Evolutionary conservation across 2,113 vertebrate genomes (phyloP).

Genomic region (Platanista minor): DNA sequence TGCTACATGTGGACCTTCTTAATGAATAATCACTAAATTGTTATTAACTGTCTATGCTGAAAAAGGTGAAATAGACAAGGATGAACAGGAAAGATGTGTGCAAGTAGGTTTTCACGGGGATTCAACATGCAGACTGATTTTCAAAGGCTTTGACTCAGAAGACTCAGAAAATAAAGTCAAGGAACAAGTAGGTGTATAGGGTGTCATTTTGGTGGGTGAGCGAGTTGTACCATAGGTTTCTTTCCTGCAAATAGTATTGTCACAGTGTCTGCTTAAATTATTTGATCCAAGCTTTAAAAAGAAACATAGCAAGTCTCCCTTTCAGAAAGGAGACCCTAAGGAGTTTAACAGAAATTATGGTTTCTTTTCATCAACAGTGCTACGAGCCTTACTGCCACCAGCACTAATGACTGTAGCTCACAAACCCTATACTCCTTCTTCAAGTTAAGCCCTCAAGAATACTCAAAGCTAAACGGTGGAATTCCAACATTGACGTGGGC

Average conservation of each 20-base stretch:
- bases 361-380: conserved; percentile 60
- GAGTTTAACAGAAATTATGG: conserved; percentile 27
- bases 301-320: conserved; percentile 27
- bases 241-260: conserved; percentile 35
- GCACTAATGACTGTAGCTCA: conserved; percentile 23
- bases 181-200: conserved; percentile 61
- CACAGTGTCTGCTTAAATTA: conserved; percentile 41
- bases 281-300: conserved; percentile 68
- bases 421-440: conserved; percentile 7
- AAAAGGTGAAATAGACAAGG: background rate
- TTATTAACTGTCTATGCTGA: background rate
- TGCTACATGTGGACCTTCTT: background rate
- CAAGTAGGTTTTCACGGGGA: background rate
- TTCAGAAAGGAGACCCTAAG: conserved; percentile 56
- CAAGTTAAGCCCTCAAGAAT: conserved; percentile 26
- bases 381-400: conserved; percentile 34
- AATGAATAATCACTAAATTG: background rate
- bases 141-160: conserved; percentile 54
- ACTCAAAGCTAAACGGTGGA: conserved; percentile 24
- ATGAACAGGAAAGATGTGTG: background rate
- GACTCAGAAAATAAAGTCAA: conserved; percentile 42
- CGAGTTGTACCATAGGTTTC: conserved; percentile 52
- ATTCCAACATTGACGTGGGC: background rate
- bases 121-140: conserved; percentile 30
- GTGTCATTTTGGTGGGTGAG: conserved; percentile 46